Base-by-base conservation (phyloP, 35 echinoderm and acorn worm species). In the Strongylocentrotus purpuratus region DNA sequence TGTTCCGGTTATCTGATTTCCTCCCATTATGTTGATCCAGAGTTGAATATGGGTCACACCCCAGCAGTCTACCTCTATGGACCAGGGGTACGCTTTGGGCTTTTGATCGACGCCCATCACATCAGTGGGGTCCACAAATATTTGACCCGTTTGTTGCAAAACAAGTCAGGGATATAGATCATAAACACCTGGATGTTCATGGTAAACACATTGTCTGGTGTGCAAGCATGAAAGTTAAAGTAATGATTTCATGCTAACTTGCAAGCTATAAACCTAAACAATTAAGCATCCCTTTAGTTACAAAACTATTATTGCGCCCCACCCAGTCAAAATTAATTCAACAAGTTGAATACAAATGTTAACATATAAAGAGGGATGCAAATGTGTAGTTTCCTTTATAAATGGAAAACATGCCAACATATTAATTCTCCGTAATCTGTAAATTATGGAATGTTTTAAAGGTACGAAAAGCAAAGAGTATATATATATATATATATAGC, bases 1-100 rank as follows among this genome's bases (percentile, higher is more conserved):
- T 78, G 65, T 78, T 78, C 65, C 65, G 65, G 65, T 78, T 78
- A 78, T 78, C 65, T 78, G 65, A 78, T 78, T 78, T 78, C 65
- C 65, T 78, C 65, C 65, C 65, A 78, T 78, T 78, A n/a, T 78
- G 28, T 78, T 78, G 4, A 78, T 78, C n/a, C 20, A 78, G 65
- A 78, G 65, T 22, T 78, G 65, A 78, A 78, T 78, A 78, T 78
- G 65, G 65, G 65, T 78, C 65, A 78, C 65, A 78, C 65, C 65
- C 65, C 65, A 78, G 65, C 65, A 78, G 65, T 78, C 65, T 78
- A 78, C 25, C 65, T 78, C 65, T 78, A 78, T 78, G 65, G 65
- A 28, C 65, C 25, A 78, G 65, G 25, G 65, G 20, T 78, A 78
- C 28, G 65, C 65, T 78, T 78, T 78, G 28, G 65, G 65, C 65